phyloP scores from a whole-genome alignment of 2,888 invertebrate species.

The Hypomecis punctinalis region DNA sequence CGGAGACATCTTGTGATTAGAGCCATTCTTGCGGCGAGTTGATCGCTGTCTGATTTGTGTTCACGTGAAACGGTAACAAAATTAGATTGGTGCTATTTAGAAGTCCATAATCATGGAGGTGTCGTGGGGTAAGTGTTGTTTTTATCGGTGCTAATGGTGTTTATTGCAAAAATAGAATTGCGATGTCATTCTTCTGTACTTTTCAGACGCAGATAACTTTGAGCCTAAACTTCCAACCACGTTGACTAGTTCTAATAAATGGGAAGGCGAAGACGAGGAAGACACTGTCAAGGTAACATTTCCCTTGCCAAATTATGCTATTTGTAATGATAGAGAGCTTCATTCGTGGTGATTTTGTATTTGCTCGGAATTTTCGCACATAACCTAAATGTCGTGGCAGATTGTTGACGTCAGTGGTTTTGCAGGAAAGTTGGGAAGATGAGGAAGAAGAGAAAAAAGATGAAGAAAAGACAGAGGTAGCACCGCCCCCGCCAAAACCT shows the following conservation, averaged over 20 bases:
- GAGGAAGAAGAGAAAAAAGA: conserved; percentile 93
- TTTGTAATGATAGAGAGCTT: conserved; percentile 36
- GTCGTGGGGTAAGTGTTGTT: conserved; percentile 87
- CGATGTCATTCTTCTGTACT: conserved; percentile 62
- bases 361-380: conserved; percentile 47
- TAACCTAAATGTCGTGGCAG: conserved; percentile 73
- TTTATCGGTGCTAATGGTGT: conserved; percentile 47
- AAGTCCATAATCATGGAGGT: conserved; percentile 86
- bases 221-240: conserved; percentile 87
- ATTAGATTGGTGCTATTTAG: conserved; percentile 73
- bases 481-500: conserved; percentile 87
- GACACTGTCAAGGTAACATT: conserved; percentile 91
- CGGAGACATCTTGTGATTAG: conserved; percentile 85
- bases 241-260: conserved; percentile 88
- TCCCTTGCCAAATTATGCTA: conserved; percentile 66
- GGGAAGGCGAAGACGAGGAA: conserved; percentile 96
- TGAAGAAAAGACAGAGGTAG: conserved; percentile 87
- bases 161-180: conserved; percentile 43
- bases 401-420: conserved; percentile 74
- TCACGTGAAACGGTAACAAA: conserved; percentile 76
- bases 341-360: conserved; percentile 32
- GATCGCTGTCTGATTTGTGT: conserved; percentile 73
- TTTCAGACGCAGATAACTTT: conserved; percentile 90
- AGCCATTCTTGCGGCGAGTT: conserved; percentile 72
- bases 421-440: conserved; percentile 97